These are phyloP conservation scores for Dasypogon diadema DNA, from an alignment of 2,888 invertebrate species.

Conservation along the genomic window DNA sequence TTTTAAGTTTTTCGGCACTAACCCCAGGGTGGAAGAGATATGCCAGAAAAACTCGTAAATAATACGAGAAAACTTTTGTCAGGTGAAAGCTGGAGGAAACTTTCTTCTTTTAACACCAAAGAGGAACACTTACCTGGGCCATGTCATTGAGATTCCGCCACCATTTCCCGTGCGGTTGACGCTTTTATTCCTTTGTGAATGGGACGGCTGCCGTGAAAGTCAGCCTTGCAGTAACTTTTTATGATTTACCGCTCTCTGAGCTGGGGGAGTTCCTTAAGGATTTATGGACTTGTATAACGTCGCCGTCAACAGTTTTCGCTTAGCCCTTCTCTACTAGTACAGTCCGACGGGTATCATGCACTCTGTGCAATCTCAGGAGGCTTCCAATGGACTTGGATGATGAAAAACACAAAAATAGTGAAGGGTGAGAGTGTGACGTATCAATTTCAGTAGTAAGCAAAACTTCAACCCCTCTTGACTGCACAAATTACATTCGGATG, in stretches of 20 bases:
- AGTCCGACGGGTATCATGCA: constrained; percentile 1
- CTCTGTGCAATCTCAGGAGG: constrained; percentile 1
- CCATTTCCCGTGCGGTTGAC: constrained; percentile 34
- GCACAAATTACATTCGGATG: constrained; percentile 15
- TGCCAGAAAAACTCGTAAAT: constrained; percentile 46
- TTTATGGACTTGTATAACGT: constrained; percentile 47
- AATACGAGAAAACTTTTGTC: constrained; percentile 45
- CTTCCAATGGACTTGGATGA: not conserved
- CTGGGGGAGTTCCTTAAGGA: constrained; percentile 47
- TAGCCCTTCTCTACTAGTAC: not conserved
- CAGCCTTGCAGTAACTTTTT: constrained; percentile 48
- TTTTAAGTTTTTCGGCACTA: constrained; percentile 9
- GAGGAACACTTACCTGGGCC: constrained; percentile 40
- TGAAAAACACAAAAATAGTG: not conserved
- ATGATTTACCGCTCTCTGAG: constrained; percentile 38
- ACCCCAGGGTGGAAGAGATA: not conserved
- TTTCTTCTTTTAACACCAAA: constrained; percentile 26
- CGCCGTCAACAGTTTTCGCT: constrained; percentile 31
- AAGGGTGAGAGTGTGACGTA: not conserved
- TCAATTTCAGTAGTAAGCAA: not conserved
- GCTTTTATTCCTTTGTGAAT: constrained; percentile 45
- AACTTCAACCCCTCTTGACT: not conserved
- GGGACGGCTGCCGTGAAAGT: constrained; percentile 36
- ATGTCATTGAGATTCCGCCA: constrained; percentile 32
- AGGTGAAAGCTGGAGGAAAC: constrained; percentile 48